Conservation (phyloP, 2,797 vertebrate genomes). For the Labroides dimidiatus region DNA sequence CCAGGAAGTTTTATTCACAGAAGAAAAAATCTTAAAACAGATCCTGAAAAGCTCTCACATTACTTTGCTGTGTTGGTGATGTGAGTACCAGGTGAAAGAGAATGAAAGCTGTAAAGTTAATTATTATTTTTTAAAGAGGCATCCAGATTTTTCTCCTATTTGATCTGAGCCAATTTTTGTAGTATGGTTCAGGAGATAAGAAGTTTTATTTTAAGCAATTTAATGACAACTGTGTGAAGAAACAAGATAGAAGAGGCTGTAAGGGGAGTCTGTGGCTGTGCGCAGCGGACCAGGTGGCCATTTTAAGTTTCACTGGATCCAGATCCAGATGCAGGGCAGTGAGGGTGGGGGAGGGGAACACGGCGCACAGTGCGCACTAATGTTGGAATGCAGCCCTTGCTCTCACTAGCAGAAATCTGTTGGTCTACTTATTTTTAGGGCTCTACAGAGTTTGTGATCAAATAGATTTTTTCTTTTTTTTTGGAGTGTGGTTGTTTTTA, state of each 20-base stretch:
- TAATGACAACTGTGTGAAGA: conserved; percentile 3
- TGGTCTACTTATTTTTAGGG: conserved; percentile 33
- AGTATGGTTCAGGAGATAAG: not conserved
- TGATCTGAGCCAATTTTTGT: not conserved
- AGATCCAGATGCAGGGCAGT: conserved; percentile 61
- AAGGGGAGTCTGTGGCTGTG: conserved; percentile 46
- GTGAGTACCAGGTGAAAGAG: not conserved
- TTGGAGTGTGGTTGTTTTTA: conserved; percentile 14
- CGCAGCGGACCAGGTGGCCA: conserved; percentile 77
- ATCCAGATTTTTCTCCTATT: not conserved
- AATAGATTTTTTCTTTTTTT: conserved; percentile 10
- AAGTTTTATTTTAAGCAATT: not conserved
- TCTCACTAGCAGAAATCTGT: conserved; percentile 50
- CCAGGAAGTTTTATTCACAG: too few species aligned
- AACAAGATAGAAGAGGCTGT: conserved; percentile 29
- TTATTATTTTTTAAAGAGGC: not conserved
- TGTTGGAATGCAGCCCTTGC: conserved; percentile 69
- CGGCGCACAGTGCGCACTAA: conserved; percentile 65
- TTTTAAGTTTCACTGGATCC: conserved; percentile 82
- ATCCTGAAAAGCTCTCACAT: not conserved
- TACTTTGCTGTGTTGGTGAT: not conserved
- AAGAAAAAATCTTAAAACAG: not conserved
- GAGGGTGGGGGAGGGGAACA: conserved; percentile 65
- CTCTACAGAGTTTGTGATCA: conserved; percentile 6
- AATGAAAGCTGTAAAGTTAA: not conserved